A percentile compares a stretch with the other conserved stretches of the same genome.
phyloP scores from a whole-genome alignment of 2,888 invertebrate genomes.

The Cotesia congregata region DNA sequence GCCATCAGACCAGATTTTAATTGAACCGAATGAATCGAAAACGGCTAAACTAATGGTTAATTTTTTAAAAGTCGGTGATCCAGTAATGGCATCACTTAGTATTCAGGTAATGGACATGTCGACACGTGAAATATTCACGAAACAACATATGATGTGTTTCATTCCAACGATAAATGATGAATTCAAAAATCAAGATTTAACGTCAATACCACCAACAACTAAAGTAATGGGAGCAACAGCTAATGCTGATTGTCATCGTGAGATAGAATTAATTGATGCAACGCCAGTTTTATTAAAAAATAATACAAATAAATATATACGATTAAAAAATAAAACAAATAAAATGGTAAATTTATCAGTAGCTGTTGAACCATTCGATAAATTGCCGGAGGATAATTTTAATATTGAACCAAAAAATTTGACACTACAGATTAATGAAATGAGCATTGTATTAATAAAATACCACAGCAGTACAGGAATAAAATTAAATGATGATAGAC shows the following conservation, averaged over 20 bases:
- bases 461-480: slow-evolving; percentile 14
- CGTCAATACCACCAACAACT: not conserved
- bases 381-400: slow-evolving; percentile 49
- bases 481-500: slow-evolving; percentile 47
- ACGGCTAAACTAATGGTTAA: slow-evolving; percentile 59
- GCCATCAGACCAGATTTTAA: slow-evolving; percentile 57
- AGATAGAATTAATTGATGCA: slow-evolving; percentile 49
- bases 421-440: slow-evolving; percentile 53
- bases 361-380: slow-evolving; percentile 50
- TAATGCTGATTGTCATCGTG: not conserved
- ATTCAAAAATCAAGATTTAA: not conserved
- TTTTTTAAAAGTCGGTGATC: slow-evolving; percentile 58
- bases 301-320: slow-evolving; percentile 55
- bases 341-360: slow-evolving; percentile 50
- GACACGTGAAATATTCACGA: slow-evolving; percentile 57
- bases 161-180: slow-evolving; percentile 52
- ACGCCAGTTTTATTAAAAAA: slow-evolving; percentile 54
- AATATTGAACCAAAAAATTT: slow-evolving; percentile 53
- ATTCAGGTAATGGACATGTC: slow-evolving; percentile 63
- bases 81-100: slow-evolving; percentile 58
- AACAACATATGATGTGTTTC: slow-evolving; percentile 64
- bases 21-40: slow-evolving; percentile 60
- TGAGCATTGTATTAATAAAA: slow-evolving; percentile 7
- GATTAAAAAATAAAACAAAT: slow-evolving; percentile 57
- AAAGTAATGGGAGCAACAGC: not conserved